Evolutionary conservation across 2,888 invertebrate genomes (phyloP), one percentile per base, ranked within the genome.

Genomic region (Melanostoma mellinum): DNA sequence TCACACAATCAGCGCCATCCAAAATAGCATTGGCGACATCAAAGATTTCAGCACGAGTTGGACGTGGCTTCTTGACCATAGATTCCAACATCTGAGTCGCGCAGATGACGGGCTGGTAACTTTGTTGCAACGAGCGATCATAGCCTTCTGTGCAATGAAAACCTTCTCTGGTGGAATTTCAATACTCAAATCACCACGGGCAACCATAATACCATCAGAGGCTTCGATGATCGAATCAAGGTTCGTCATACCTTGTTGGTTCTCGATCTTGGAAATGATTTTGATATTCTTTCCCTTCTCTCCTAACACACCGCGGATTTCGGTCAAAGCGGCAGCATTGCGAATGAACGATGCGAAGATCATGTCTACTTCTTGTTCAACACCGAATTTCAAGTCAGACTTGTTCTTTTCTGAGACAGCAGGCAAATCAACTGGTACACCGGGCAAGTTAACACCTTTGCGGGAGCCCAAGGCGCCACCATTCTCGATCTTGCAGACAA

Each of bases 61-160:
- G 96, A 1, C 99, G 94, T 0, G 99, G 99, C 90, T 99, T 99
- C 92, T 97, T 97, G n/a, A 98, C 95, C 99, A 99, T 99, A 0
- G 98, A 98, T 89, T 99, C 99, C 88, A 99, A 91, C 99, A 99
- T 99, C 92, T 98, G 96, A 0, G 99, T 99, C 3, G 99, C 99
- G 91, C 99, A 99, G 89, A 99, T 99, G 0, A 98, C 98, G 3
- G 99, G 98, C 89, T 99, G 95, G n/a, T n/a, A n/a, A n/a, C 95
- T 92, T 95, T 95, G 92, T 99, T 99, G 92, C 99, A 99, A 86
- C 96, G 94, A n/a, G 98, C 96, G 89, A 99, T 99, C 95, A 99
- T 98, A 87, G 97, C 96, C 92, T 99, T 99, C 91, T 99, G 99
- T 0, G 99, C 99, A 52, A 99, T 93, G 93, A 99, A 99, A 84